phyloP scores from a whole-genome alignment of 1,140 invertebrate species.

The Heliothis virescens region DNA sequence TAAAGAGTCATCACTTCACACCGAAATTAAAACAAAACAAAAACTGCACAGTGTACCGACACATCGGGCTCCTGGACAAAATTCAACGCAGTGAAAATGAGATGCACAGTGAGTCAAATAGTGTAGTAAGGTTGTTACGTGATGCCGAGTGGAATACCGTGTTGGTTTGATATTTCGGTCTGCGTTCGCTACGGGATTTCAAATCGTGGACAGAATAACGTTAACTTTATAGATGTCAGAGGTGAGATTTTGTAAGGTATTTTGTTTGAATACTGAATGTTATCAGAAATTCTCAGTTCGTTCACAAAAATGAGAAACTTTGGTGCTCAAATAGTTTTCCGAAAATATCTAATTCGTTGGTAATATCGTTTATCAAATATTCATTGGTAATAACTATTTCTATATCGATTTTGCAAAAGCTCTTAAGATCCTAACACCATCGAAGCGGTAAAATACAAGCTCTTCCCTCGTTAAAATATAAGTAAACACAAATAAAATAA shows the following conservation, averaged over 20 bases:
- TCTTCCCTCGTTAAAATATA: conserved; percentile 16
- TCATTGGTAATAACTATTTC: too few relatives aligned
- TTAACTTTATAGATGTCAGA: background rate
- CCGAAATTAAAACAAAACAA: conserved; percentile 10
- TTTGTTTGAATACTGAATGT: background rate
- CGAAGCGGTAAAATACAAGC: background rate
- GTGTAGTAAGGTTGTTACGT: conserved; percentile 6
- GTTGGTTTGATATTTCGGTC: conserved; percentile 8
- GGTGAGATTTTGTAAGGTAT: background rate
- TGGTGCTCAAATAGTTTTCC: too few relatives aligned
- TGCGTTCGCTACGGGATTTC: background rate
- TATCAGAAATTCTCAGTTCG: too few relatives aligned
- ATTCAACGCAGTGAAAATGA: conserved; percentile 17
- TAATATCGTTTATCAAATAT: too few relatives aligned
- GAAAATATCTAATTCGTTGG: too few relatives aligned
- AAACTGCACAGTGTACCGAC: conserved; percentile 10
- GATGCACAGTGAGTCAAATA: conserved; percentile 17
- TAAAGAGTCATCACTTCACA: background rate
- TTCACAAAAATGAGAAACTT: too few relatives aligned
- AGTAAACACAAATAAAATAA: conserved; percentile 42
- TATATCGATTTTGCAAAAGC: too few relatives aligned
- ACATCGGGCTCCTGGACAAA: background rate
- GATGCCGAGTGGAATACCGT: conserved; percentile 16
- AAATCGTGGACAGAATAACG: background rate
- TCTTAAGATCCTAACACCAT: background rate